phyloP scores from a whole-genome alignment of 2,888 invertebrate genomes.

The Notodonta dromedarius region DNA sequence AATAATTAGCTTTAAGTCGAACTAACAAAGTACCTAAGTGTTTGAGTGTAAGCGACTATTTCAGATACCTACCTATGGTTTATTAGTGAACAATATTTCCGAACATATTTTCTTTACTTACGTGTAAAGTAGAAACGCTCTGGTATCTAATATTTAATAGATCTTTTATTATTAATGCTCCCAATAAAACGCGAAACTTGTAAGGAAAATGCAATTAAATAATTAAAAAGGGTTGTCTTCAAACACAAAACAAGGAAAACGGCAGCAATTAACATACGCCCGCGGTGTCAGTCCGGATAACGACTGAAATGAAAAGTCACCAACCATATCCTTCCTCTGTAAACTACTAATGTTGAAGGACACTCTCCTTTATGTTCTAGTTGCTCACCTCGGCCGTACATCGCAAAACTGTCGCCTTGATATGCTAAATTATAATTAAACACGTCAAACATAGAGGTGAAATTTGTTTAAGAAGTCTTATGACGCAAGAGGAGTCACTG shows the following conservation, averaged over 20 bases:
- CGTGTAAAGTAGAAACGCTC: neutral
- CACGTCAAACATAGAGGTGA: conserved; percentile 40
- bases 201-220: conserved; percentile 6
- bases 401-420: conserved; percentile 18
- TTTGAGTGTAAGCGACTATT: too few relatives aligned
- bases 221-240: conserved; percentile 14
- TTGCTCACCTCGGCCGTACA: conserved; percentile 69
- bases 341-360: conserved; percentile 71
- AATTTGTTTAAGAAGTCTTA: conserved; percentile 36
- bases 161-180: neutral
- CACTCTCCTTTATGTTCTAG: conserved; percentile 72
- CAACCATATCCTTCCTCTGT: conserved; percentile 65
- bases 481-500: conserved; percentile 64
- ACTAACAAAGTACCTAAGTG: too few relatives aligned
- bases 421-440: conserved; percentile 34
- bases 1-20: too few relatives aligned
- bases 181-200: neutral
- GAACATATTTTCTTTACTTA: neutral
- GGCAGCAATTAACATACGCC: conserved; percentile 50
- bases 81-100: too few relatives aligned
- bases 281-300: conserved; percentile 49
- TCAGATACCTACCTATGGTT: too few relatives aligned
- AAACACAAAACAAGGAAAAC: conserved; percentile 38
- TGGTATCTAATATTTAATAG: neutral
- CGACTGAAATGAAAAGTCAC: conserved; percentile 72